Base-by-base conservation (phyloP, 2,113 vertebrate species). In the Halcyon malimbica region DNA sequence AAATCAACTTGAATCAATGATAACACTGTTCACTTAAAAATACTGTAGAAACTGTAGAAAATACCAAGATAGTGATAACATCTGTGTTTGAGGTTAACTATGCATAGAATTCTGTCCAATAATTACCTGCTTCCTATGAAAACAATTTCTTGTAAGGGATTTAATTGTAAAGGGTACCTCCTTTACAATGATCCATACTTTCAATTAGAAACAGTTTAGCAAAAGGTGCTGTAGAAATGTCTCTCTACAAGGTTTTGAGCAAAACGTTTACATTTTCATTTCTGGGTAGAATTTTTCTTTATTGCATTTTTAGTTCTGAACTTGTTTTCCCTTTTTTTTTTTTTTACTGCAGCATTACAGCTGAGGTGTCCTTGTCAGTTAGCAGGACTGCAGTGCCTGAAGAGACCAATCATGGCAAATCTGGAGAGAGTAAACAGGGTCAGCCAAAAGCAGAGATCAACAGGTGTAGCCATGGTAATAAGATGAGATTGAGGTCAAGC, bases 1-100 rank as follows among this genome's bases (percentile, higher is more conserved):
- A 78, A 87, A n/a, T 23, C 6, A 78, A 80, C 53, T 31, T 33
- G 60, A 51, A 82, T 68, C 15, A 44, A 18, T 54, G 62, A 31
- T 26, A 59, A 31, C 44, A 60, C 7, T 50, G 25, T 35, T 79
- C 0, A 28, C 68, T 79, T 93, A 29, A 56, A 81, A 73, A 69
- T 56, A 26, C 4, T 33, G 13, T 5, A 84, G 33, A 85, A 91
- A 41, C 16, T 3, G 16, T 21, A 60, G 17, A 37, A 90, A 82
- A 48, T 39, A 3, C 39, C 48, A 68, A 56, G 6, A 48, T 13
- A 71, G 3, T 16, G 2, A 26, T 78, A 84, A 71, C 0, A 0
- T 46, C 28, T 46, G 1, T 67, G 26, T 64, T 78, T 78, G 25
- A 89, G 68, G 35, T 64, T 75, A 87, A 25, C 13, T 51, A 11